Evolutionary conservation across 2,888 invertebrate genomes (phyloP), one percentile per base, ranked within the genome.

Genomic region (Sinodicranocentrus sp.): DNA sequence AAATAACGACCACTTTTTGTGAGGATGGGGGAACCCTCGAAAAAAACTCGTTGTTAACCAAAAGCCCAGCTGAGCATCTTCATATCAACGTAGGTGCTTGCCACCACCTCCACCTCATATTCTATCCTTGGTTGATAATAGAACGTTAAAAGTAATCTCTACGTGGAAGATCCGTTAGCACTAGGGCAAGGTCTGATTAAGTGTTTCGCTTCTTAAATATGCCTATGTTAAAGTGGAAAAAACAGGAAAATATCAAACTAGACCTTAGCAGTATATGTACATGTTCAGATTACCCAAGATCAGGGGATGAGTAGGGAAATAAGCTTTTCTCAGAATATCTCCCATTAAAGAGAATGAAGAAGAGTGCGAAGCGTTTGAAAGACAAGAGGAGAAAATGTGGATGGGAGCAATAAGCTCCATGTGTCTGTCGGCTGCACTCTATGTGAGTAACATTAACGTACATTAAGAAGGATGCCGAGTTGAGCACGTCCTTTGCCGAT

Each of bases 401-500:
- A 57, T 5, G 15, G 57, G 19, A 72, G 68, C 68, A 75, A 82
- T 82, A 82, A 75, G 82, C 57, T 63, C 70, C 82, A 73, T 75
- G 67, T 61, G 82, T 82, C 67, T 68, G 57, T 80, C 43, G 21
- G 52, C 21, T 48, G n/a, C n/a, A n/a, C 48, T 52, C n/a, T n/a
- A n/a, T n/a, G n/a, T n/a, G 10, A 6, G 61, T 8, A 73, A 84
- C 72, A 76, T 79, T 84, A 73, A 76, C 70, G 76, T 71, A 71
- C 79, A 84, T 80, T 84, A 79, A 84, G 71, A 73, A 77, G n/a
- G 77, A 28, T 21, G 75, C 75, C 70, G 80, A 84, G 52, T 80
- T 77, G 82, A 87, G 86, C 85, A 85, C 85, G 85, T 88, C 86
- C 86, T 86, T 86, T 86, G 82, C 73, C 86, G 85, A 87, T 88